Base-by-base conservation (phyloP, 2,797 vertebrate species). In the Natrix natrix region DNA sequence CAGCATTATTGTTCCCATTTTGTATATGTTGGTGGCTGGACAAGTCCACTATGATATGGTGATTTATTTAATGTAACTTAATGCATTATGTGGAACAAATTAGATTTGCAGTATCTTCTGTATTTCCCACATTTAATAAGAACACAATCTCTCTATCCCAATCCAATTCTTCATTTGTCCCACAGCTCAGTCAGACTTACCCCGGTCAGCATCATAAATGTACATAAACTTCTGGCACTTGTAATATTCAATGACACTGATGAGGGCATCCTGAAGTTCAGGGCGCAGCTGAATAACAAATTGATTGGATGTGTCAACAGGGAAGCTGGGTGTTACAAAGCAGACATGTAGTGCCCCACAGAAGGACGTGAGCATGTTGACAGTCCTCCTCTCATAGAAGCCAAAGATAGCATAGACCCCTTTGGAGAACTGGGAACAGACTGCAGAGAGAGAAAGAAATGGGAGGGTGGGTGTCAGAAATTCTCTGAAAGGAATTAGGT, bases 401-500 rank as follows among this genome's bases (percentile, higher is more conserved):
- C 99, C 99, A n/a, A 99, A 99, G 98, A 99, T 99, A 98, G 99
- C 99, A 0, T 99, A 99, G 95, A 99, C 99, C 8, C 99, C 99
- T 97, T 99, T 99, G 95, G 99, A 99, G 97, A 99, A 99, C 98
- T 99, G 99, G 0, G 99, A 99, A 96, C 99, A 99, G 98, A 99
- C 99, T 99, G 97, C 88, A 88, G 94, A 74, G 74, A 24, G 16
- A 69, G 87, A 86, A 52, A 92, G 37, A 95, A 52, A 52, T 7
- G 48, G 5, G 48, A 5, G 48, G 48, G 48, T n/a, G 48, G 48
- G 48, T 5, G 0, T 69, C 48, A 97, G 90, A 87, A 54, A 26
- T 94, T 52, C 69, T 90, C 54, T 88, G 43, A 96, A 59, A 56
- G 60, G 48, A 94, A 52, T n/a, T 48, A 59, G 48, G 37, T 10